Conservation (phyloP, 2,888 invertebrate genomes). For the Parnassius apollo region DNA sequence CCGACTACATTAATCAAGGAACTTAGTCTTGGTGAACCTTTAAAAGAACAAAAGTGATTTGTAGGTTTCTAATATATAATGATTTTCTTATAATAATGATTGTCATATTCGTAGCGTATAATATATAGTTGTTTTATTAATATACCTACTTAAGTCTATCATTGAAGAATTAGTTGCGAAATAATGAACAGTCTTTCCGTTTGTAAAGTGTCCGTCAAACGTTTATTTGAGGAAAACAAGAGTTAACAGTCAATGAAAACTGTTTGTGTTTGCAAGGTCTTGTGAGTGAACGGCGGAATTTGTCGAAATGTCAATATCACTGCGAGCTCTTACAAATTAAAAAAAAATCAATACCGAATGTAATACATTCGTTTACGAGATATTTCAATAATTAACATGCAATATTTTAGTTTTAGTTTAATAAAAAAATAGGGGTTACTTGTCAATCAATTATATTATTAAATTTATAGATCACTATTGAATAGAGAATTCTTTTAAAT, state of each 20-base stretch:
- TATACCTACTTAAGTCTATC: not conserved
- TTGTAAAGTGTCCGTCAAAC: constrained; percentile 10
- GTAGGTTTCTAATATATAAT: too few species aligned
- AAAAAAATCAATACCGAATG: constrained; percentile 28
- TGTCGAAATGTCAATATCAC: constrained; percentile 46
- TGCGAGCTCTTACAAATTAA: constrained; percentile 31
- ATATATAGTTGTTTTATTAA: too few species aligned
- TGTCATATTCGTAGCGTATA: too few species aligned
- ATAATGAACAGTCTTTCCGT: constrained; percentile 1
- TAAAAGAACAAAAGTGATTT: too few species aligned
- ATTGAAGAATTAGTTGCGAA: constrained; percentile 1
- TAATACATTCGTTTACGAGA: constrained; percentile 30
- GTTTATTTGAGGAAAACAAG: constrained; percentile 27
- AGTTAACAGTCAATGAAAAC: constrained; percentile 35
- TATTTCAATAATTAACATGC: not conserved
- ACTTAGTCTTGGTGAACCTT: not conserved
- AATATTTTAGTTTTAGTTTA: not conserved
- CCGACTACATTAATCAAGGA: not conserved
- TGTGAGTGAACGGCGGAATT: constrained; percentile 42
- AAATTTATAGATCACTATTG: too few species aligned
- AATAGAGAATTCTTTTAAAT: too few species aligned
- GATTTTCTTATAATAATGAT: too few species aligned
- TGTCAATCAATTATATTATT: too few species aligned
- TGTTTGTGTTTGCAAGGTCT: constrained; percentile 45
- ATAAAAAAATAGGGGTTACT: not conserved